A percentile compares a stretch with the other conserved stretches of the same genome.
Conservation (phyloP, 2,888 invertebrate species). For the Dascillus cervinus region DNA sequence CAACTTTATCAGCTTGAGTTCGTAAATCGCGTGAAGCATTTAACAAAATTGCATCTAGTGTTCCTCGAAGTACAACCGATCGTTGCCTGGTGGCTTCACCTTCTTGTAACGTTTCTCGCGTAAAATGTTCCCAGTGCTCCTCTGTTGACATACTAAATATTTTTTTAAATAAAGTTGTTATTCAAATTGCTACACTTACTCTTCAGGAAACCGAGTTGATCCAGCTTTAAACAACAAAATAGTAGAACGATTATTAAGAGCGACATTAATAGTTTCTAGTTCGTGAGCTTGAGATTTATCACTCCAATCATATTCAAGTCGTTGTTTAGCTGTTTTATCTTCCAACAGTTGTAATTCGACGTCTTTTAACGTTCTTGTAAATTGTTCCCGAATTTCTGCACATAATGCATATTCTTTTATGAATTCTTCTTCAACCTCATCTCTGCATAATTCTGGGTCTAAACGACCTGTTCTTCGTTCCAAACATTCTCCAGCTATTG, state of each 20-base stretch:
- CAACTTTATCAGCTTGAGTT: constrained; percentile 74
- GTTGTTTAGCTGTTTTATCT: constrained; percentile 72
- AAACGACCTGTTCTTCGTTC: constrained; percentile 61
- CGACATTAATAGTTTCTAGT: constrained; percentile 62
- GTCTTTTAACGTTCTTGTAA: constrained; percentile 55
- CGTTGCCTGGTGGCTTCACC: constrained; percentile 69
- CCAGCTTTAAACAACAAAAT: constrained; percentile 75
- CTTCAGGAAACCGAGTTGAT: constrained; percentile 68
- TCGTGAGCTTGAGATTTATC: constrained; percentile 77
- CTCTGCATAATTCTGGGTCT: constrained; percentile 67
- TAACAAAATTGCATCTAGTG: constrained; percentile 63
- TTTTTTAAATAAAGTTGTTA: neutral
- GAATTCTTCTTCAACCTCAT: constrained; percentile 68
- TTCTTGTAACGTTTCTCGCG: constrained; percentile 66
- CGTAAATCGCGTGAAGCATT: constrained; percentile 75
- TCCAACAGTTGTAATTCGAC: constrained; percentile 64
- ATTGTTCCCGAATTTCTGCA: constrained; percentile 56
- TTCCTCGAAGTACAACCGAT: constrained; percentile 63
- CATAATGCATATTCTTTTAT: constrained; percentile 67
- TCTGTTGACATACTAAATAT: constrained; percentile 52
- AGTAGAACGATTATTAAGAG: constrained; percentile 60
- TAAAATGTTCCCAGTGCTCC: constrained; percentile 79
- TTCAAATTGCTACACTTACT: constrained; percentile 43
- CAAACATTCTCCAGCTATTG: constrained; percentile 69
- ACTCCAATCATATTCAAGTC: constrained; percentile 86